These are phyloP conservation scores for Himantopus leucocephalus DNA, from an alignment of 2,113 vertebrate species.

Conservation along the genomic window DNA sequence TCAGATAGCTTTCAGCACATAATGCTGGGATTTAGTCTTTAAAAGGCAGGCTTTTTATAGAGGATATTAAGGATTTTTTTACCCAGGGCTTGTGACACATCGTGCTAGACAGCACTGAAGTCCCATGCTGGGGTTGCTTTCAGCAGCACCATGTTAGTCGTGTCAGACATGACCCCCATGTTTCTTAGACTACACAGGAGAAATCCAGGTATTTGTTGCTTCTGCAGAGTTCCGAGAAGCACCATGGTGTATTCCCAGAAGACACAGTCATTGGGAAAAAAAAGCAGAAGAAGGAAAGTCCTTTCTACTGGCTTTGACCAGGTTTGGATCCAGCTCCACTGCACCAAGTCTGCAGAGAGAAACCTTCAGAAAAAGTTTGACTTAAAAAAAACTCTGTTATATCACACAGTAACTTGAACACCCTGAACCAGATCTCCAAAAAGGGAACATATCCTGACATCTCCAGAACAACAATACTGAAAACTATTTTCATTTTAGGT, in stretches of 20 bases:
- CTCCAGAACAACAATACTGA: not conserved
- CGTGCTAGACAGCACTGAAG: not conserved
- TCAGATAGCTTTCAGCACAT: slow-evolving; percentile 1
- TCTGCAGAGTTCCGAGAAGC: not conserved
- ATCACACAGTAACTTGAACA: not conserved
- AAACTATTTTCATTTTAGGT: not conserved
- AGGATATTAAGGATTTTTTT: not conserved
- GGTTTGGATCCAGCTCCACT: not conserved
- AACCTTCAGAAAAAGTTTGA: not conserved
- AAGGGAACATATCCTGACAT: not conserved
- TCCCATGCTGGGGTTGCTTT: not conserved
- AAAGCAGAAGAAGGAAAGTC: not conserved
- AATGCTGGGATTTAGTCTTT: not conserved
- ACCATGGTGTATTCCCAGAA: not conserved
- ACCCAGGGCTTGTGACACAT: not conserved
- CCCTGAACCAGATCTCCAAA: not conserved
- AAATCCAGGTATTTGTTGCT: not conserved
- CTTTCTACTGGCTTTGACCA: not conserved
- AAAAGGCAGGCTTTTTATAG: slow-evolving; percentile 12
- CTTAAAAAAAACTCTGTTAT: not conserved
- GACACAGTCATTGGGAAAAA: not conserved
- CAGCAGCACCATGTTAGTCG: not conserved
- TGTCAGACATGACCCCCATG: not conserved
- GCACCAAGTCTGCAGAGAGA: not conserved
- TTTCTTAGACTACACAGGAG: not conserved